Evolutionary conservation across 2,113 vertebrate genomes (phyloP).

Genomic region (Empidonax alnorum): DNA sequence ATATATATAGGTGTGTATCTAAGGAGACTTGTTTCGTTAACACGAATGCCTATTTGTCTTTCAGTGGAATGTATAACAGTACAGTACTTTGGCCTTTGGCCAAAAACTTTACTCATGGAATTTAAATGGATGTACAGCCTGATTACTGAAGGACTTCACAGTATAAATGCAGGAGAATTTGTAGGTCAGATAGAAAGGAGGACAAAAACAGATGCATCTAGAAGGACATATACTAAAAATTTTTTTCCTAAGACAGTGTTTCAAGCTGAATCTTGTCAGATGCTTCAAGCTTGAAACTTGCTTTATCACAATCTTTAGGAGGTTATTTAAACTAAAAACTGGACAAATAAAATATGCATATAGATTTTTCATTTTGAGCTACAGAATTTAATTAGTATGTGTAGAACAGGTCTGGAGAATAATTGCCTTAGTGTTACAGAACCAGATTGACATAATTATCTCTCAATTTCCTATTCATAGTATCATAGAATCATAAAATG

Average conservation of each 20-base stretch:
- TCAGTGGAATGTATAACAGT: not conserved
- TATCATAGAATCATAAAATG: not conserved
- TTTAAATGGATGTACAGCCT: not conserved
- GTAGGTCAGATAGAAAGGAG: not conserved
- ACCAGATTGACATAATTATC: slow-evolving; percentile 17
- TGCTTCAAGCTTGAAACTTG: not conserved
- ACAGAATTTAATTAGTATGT: not conserved
- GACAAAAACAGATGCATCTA: not conserved
- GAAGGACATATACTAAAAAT: not conserved
- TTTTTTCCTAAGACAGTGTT: not conserved
- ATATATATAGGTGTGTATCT: not conserved
- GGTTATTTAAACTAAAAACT: slow-evolving; percentile 15
- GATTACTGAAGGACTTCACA: slow-evolving; percentile 23
- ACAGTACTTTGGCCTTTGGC: not conserved
- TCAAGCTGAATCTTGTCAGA: not conserved
- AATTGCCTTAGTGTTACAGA: not conserved
- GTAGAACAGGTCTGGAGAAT: not conserved
- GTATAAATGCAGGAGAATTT: not conserved
- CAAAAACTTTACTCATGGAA: not conserved
- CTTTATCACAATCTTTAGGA: not conserved
- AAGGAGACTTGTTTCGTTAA: not conserved
- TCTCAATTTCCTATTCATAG: not conserved
- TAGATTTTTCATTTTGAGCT: not conserved
- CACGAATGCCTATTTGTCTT: not conserved
- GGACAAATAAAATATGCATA: not conserved